These are phyloP conservation scores for Coboldia fuscipes DNA, from an alignment of 1,140 invertebrate genomes.

Conservation along the genomic window DNA sequence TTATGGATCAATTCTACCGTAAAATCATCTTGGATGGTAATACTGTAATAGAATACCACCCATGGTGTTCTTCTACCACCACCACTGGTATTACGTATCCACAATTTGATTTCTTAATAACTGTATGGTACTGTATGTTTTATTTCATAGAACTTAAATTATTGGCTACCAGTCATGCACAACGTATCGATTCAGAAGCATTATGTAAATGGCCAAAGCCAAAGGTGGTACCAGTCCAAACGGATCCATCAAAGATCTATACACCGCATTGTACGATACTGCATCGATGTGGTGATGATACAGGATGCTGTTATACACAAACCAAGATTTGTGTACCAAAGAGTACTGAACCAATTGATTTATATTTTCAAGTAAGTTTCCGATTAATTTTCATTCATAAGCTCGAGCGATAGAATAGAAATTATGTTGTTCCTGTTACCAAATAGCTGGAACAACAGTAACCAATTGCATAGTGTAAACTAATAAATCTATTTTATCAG, in stretches of 20 bases:
- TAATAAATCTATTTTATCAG: no score
- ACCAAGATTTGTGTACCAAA: slow-evolving; percentile 42
- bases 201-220: slow-evolving; percentile 36
- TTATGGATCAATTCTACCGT: not conserved
- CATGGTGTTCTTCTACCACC: no score
- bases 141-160: no score
- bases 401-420: no score
- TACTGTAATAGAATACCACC: no score
- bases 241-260: slow-evolving; percentile 40
- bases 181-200: slow-evolving; percentile 31
- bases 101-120: no score
- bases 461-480: no score
- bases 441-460: no score
- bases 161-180: slow-evolving; percentile 32
- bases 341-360: slow-evolving; percentile 32
- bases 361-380: slow-evolving; percentile 49
- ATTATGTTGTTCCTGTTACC: no score
- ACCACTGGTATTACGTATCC: no score
- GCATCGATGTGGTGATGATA: slow-evolving; percentile 53
- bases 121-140: no score
- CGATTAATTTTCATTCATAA: no score
- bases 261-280: slow-evolving; percentile 49
- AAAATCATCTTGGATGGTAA: not conserved
- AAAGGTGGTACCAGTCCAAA: slow-evolving; percentile 36
- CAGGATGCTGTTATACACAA: slow-evolving; percentile 44